phyloP scores from a whole-genome alignment of 2,888 invertebrate genomes.

The Megastigmus dorsalis region DNA sequence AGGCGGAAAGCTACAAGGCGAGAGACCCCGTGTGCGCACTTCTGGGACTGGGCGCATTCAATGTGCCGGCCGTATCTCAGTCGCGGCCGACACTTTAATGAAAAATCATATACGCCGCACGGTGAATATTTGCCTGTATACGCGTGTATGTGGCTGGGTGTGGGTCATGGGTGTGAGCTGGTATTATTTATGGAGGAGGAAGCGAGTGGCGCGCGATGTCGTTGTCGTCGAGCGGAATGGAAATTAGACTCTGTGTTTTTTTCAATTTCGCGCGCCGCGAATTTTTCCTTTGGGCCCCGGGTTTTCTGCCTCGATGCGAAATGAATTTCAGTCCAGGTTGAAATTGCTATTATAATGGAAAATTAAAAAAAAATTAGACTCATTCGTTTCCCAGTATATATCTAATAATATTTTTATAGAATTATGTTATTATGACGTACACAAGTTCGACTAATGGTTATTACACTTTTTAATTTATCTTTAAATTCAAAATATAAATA shows the following conservation, averaged over 20 bases:
- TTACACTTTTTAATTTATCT: too few species aligned
- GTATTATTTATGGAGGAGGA: constrained; percentile 6
- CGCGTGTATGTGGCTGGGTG: not conserved
- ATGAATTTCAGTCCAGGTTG: too few species aligned
- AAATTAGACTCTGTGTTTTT: constrained; percentile 8
- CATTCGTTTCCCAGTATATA: too few species aligned
- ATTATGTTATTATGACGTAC: too few species aligned
- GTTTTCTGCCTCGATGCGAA: too few species aligned
- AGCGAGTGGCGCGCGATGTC: not conserved
- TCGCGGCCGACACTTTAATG: constrained; percentile 73
- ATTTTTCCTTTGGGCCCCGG: not conserved
- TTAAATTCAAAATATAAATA: too few species aligned
- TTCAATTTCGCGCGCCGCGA: constrained; percentile 2
- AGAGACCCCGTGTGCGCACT: constrained; percentile 44
- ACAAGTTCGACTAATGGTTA: too few species aligned
- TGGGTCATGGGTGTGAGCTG: not conserved
- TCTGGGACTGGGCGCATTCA: constrained; percentile 66
- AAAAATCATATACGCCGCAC: constrained; percentile 72
- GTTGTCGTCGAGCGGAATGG: not conserved
- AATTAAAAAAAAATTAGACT: too few species aligned
- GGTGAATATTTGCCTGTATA: not conserved
- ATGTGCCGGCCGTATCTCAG: constrained; percentile 73
- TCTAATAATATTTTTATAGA: too few species aligned
- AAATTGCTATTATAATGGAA: too few species aligned
- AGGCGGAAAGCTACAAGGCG: too few species aligned